Base-by-base conservation (phyloP, 1,140 invertebrate species). In the Drosophila jambulina region DNA sequence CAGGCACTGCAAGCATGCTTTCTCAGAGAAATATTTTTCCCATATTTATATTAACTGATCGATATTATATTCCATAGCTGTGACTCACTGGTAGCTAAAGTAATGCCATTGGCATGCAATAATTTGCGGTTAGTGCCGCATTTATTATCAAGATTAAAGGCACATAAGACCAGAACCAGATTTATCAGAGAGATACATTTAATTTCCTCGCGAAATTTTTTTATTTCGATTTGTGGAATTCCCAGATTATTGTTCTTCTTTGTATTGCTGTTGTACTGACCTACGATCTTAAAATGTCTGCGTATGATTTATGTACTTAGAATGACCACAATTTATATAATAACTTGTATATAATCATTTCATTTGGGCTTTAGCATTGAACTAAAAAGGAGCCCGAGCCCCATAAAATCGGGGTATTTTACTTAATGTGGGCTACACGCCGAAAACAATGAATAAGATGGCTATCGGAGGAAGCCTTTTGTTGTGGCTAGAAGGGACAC, bases 121-220 rank as follows among this genome's bases (percentile, higher is more conserved):
- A 65, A 85, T 69, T 79, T 71, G 65, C 79, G 54, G 63, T 79
- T 79, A 42, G 64, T 12, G 34, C 49, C 46, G 58, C 45, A 49
- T 23, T 42, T 13, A 48, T 48, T 67, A 27, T 57, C 25, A 25
- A 70, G 51, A 49, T 53, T 53, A 40, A 46, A 49, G 3, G 46
- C 27, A 51, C 42, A 38, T 62, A 67, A 62, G 42, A 29, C 8
- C 63, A 23, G 29, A 38, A 25, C 19, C 34, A 46, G 36, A 21
- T 45, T 21, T 21, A 23, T 23, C 53, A 38, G 21, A 17, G 19
- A 38, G 42, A 46, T 34, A 19, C 27, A 67, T 38, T 60, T 36
- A 23, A 59, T 23, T 45, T 36, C 17, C 15, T 23, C 5, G 29
- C 32, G 38, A 57, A 64, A 64, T 62, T 8, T 53, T 48, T 51